Percentiles rank a stretch among this genome's conserved stretches.
Evolutionary conservation across 1,140 invertebrate species (phyloP).

Genomic region (Vanessa tameamea): DNA sequence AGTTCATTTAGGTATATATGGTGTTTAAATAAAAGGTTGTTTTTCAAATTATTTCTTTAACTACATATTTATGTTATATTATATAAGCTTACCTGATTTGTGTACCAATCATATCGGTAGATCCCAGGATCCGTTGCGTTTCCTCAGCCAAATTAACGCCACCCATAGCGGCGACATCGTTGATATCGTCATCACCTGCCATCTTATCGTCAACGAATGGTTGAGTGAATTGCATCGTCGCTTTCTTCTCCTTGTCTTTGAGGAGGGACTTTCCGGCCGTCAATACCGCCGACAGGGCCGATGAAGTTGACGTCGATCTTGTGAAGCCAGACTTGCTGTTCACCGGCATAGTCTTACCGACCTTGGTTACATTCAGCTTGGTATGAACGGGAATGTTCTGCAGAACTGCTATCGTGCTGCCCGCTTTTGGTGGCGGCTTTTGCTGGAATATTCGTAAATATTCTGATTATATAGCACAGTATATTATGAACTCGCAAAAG

Average conservation of each 20-base stretch:
- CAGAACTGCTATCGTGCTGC: slow-evolving; percentile 61
- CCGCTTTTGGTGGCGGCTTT: slow-evolving; percentile 52
- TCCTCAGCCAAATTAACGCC: slow-evolving; percentile 99
- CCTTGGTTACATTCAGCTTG: slow-evolving; percentile 65
- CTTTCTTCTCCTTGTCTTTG: slow-evolving; percentile 70
- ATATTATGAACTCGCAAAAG: too few relatives aligned
- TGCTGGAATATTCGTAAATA: slow-evolving; percentile 37
- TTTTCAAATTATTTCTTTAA: too few relatives aligned
- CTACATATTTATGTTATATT: too few relatives aligned
- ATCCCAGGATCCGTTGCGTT: slow-evolving; percentile 95
- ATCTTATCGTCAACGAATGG: slow-evolving; percentile 70
- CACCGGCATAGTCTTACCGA: slow-evolving; percentile 60
- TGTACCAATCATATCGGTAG: slow-evolving; percentile 96
- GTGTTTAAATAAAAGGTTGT: too few relatives aligned
- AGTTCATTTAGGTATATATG: too few relatives aligned
- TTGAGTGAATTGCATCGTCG: slow-evolving; percentile 52
- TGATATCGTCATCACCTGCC: slow-evolving; percentile 85
- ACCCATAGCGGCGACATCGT: slow-evolving; percentile 99
- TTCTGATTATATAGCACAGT: not conserved
- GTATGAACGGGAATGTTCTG: slow-evolving; percentile 70
- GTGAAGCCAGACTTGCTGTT: slow-evolving; percentile 58
- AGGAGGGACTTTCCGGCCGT: slow-evolving; percentile 64
- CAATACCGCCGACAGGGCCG: slow-evolving; percentile 57
- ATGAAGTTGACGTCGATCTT: slow-evolving; percentile 39
- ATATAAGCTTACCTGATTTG: slow-evolving; percentile 84